phyloP scores from a whole-genome alignment of 1,140 invertebrate genomes.

The Pseudachorutes palmiensis region DNA sequence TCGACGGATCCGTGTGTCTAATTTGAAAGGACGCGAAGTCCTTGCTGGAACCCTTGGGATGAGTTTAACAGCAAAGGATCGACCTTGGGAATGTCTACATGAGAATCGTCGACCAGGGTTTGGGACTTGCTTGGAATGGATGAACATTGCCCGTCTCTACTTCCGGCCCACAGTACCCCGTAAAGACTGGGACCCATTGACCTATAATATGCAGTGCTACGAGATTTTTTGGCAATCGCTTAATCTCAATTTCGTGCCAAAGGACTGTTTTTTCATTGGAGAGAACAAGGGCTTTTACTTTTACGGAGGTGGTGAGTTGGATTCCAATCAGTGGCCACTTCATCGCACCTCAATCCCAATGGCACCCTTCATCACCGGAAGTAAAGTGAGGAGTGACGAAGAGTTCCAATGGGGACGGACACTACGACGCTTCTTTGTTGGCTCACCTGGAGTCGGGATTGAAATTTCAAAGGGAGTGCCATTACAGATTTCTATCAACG shows the following conservation, averaged over 20 bases:
- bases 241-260: conserved; percentile 54
- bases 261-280: conserved; percentile 70
- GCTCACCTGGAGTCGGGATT: conserved; percentile 71
- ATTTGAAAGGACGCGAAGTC: conserved; percentile 59
- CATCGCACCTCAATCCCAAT: conserved; percentile 61
- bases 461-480: conserved; percentile 66
- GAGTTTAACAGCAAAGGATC: conserved; percentile 48
- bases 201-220: conserved; percentile 55
- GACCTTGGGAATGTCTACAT: conserved; percentile 61
- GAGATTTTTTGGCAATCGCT: conserved; percentile 68
- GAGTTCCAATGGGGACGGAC: conserved; percentile 68
- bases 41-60: conserved; percentile 60
- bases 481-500: conserved; percentile 65
- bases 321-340: conserved; percentile 67
- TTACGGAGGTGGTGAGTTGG: conserved; percentile 64
- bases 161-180: conserved; percentile 45
- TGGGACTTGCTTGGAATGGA: conserved; percentile 67
- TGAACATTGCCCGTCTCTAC: conserved; percentile 62
- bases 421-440: conserved; percentile 71
- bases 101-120: conserved; percentile 46
- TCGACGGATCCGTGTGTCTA: conserved; percentile 62
- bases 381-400: conserved; percentile 40
- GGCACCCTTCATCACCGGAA: conserved; percentile 71
- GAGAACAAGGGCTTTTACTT: conserved; percentile 28
- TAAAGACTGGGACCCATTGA: neutral